Percentiles rank a stretch among this genome's conserved stretches.
phyloP scores from a whole-genome alignment of 2,888 invertebrate species.

The Epinotia demarniana region DNA sequence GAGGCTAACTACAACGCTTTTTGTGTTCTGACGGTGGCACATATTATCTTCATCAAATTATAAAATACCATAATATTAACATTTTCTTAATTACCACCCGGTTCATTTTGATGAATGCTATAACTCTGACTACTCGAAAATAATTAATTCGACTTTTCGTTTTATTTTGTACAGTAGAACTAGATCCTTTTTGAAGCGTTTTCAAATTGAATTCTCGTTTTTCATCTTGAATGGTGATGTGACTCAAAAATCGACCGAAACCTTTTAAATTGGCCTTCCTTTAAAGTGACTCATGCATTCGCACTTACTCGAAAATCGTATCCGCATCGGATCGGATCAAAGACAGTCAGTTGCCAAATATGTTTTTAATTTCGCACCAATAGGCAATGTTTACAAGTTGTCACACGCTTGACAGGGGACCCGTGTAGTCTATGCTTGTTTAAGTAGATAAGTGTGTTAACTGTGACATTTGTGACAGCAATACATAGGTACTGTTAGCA shows the following conservation, averaged over 20 bases:
- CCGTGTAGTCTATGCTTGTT: slow-evolving; percentile 34
- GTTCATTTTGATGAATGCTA: too few species aligned
- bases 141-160: too few species aligned
- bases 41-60: slow-evolving; percentile 10
- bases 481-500: slow-evolving; percentile 55
- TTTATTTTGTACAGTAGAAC: too few species aligned
- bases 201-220: too few species aligned
- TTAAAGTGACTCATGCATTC: too few species aligned
- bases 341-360: not conserved
- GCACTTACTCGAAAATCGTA: not conserved
- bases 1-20: slow-evolving; percentile 19
- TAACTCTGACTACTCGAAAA: too few species aligned
- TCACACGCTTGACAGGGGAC: slow-evolving; percentile 11
- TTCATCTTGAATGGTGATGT: too few species aligned
- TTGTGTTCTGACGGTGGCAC: slow-evolving; percentile 12
- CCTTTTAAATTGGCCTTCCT: too few species aligned
- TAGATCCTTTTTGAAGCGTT: too few species aligned
- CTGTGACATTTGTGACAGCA: slow-evolving; percentile 52
- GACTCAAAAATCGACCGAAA: too few species aligned
- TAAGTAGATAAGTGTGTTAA: slow-evolving; percentile 49
- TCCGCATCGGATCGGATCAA: too few species aligned
- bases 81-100: too few species aligned
- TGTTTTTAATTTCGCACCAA: not conserved
- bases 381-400: slow-evolving; percentile 21
- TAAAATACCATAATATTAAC: not conserved